Evolutionary conservation across 2,797 vertebrate genomes (phyloP).

Genomic region (Arvicola amphibius): DNA sequence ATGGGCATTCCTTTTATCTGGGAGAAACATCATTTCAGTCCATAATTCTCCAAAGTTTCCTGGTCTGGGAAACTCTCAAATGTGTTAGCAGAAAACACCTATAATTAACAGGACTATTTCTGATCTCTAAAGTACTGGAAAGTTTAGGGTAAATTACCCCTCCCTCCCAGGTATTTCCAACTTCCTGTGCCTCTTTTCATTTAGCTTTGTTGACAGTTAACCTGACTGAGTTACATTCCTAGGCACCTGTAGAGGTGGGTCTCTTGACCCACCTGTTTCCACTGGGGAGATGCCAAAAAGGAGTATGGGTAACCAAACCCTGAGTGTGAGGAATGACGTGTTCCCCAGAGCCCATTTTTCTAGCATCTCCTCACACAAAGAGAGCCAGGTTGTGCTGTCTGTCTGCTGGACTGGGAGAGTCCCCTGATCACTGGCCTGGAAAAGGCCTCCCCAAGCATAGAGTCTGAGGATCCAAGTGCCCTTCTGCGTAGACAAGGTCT

Average conservation of each 20-base stretch:
- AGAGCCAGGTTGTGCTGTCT: not conserved
- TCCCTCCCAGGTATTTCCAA: not conserved
- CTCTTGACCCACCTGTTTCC: constrained; percentile 37
- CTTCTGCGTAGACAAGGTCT: not conserved
- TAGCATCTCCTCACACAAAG: not conserved
- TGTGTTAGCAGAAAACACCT: constrained; percentile 16
- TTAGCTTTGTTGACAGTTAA: constrained; percentile 43
- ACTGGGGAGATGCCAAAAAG: not conserved
- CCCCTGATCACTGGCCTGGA: not conserved
- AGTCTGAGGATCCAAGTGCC: not conserved
- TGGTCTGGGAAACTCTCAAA: not conserved
- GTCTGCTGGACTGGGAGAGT: not conserved
- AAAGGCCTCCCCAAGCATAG: not conserved
- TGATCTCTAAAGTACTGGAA: not conserved
- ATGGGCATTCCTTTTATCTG: not conserved
- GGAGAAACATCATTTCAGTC: not conserved
- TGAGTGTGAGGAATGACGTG: constrained; percentile 47
- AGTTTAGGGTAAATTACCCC: not conserved
- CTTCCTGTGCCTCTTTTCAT: not conserved
- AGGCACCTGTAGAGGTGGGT: constrained; percentile 33
- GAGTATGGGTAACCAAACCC: not conserved
- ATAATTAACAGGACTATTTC: constrained; percentile 55
- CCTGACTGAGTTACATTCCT: not conserved
- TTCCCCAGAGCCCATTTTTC: constrained; percentile 7
- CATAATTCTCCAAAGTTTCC: not conserved